Evolutionary conservation across 2,888 invertebrate genomes (phyloP), one percentile per base, ranked within the genome.

Genomic region (Ichneumon xanthorius): DNA sequence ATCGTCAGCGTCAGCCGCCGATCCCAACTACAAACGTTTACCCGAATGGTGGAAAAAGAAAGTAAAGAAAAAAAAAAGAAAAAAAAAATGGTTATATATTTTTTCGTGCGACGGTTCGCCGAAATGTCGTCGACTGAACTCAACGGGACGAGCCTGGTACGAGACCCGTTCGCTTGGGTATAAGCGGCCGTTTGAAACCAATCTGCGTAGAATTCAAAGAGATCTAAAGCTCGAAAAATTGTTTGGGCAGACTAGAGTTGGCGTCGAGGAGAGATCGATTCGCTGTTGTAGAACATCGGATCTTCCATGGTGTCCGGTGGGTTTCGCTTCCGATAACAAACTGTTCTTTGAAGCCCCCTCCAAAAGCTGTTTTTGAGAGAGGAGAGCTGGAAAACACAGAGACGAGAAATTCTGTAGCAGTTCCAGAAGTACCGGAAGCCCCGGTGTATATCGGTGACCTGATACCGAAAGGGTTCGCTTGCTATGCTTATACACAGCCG

Each of bases 311-410:
- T 14, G 26, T 58, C 26, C 26, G 30, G 33, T 7, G 40, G 37
- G n/a, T 40, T 65, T 65, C 65, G 5, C 85, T 77, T 61, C 67
- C 67, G 72, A 87, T 90, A 90, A 90, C 89, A 90, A 89, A 90
- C 90, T 87, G 87, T 89, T 87, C 87, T 89, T 90, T 89, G 88
- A 89, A 90, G 85, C 88, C 88, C 87, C 88, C 86, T 83, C 73
- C 81, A 89, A 90, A 89, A 89, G 89, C 90, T 87, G n/a, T 61
- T 61, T 61, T 63, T 16, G 26, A 30, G 14, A 40, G 22, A 61
- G 22, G 11, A 48, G 30, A 58, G 81, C 58, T 86, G 85, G 83
- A 87, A 89, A 86, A 87, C 82, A 84, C 84, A 83, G 76, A 86
- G 88, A 88, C 87, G 87, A 88, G 89, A 88, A 90, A 87, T 88